These are phyloP conservation scores for Polypedilum vanderplanki DNA, from an alignment of 1,140 invertebrate species.

Conservation along the genomic window DNA sequence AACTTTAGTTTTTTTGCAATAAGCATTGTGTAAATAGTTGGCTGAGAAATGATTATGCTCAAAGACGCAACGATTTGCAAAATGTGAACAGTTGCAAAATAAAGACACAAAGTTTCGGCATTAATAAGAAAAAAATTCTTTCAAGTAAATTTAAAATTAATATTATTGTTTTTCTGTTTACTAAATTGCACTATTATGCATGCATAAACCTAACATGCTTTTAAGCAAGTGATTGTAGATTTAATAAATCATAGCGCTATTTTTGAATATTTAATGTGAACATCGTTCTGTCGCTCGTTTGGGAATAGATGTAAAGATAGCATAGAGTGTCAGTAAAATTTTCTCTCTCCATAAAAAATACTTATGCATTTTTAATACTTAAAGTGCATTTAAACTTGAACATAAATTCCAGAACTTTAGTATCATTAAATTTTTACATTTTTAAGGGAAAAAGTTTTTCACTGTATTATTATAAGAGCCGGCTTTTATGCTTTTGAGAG, in stretches of 20 bases:
- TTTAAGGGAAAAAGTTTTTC: too few relatives aligned
- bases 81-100: background rate
- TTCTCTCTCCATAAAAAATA: background rate
- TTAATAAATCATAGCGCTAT: constrained; percentile 1
- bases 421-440: too few relatives aligned
- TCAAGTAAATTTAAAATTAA: background rate
- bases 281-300: background rate
- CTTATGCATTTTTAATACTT: background rate
- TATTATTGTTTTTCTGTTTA: background rate
- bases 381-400: too few relatives aligned
- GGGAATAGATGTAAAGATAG: background rate
- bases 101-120: background rate
- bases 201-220: background rate
- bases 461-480: too few relatives aligned
- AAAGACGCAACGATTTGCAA: background rate
- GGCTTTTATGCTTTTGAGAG: too few relatives aligned
- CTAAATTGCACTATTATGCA: background rate
- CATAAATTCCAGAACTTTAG: too few relatives aligned
- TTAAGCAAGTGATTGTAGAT: background rate
- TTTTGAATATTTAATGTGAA: constrained; percentile 7
- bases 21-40: background rate
- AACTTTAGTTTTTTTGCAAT: background rate
- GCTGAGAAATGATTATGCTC: background rate
- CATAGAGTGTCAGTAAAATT: background rate
- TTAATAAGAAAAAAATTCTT: background rate